A percentile compares a stretch with the other conserved stretches of the same genome.
Conservation (phyloP, 2,797 vertebrate species). For the Sternotherus odoratus region DNA sequence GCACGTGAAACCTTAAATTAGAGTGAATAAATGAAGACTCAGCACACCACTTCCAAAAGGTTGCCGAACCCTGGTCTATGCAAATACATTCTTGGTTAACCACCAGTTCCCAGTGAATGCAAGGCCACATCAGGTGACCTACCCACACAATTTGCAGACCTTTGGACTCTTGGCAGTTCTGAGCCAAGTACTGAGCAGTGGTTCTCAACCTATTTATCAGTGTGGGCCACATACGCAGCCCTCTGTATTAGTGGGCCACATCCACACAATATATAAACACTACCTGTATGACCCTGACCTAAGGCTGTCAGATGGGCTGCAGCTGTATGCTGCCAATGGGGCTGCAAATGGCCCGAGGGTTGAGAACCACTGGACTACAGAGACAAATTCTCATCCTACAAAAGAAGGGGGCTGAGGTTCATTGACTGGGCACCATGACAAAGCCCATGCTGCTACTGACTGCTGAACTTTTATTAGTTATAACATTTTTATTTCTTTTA, state of each 20-base stretch:
- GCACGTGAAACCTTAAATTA: too few species aligned
- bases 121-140: accelerated
- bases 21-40: too few species aligned
- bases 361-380: background rate
- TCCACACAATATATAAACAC: too few species aligned
- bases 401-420: accelerated
- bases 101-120: background rate
- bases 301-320: too few species aligned
- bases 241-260: too few species aligned
- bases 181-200: background rate
- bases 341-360: too few species aligned
- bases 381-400: background rate
- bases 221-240: too few species aligned
- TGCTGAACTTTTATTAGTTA: background rate
- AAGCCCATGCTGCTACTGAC: background rate
- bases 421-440: accelerated
- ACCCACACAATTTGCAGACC: background rate
- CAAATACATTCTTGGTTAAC: background rate
- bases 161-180: accelerated
- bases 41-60: too few species aligned
- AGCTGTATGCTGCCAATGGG: too few species aligned
- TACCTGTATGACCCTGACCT: too few species aligned
- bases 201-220: too few species aligned
- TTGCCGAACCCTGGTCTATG: background rate
- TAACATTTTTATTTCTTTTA: background rate